Base-by-base conservation (phyloP, 2,888 invertebrate genomes). In the Lithophane semibrunnea region DNA sequence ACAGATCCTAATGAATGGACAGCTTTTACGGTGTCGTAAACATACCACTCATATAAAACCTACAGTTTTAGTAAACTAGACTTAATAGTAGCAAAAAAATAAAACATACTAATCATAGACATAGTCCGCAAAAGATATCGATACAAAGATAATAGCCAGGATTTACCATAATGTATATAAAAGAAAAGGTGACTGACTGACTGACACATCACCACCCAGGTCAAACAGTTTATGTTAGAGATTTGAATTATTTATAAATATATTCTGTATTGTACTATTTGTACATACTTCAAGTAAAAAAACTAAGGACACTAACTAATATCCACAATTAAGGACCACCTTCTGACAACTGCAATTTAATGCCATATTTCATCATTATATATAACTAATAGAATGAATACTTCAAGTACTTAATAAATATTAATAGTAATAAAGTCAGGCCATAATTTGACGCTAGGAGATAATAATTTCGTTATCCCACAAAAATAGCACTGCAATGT, bases 401-500 rank as follows among this genome's bases (percentile, higher is more conserved):
- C 18, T n/a, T 54, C 10, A 82, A 58, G 16, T 61, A 37, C 37
- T 37, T 37, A 64, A 73, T 61, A 65, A 77, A 64, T 42, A 73
- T 29, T 58, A 73, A 65, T 52, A 66, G 21, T 65, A 75, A 61
- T 73, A 70, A 78, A 52, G 63, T 80, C 73, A 73, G 79, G 61
- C 77, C 70, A 80, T 77, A 52, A 68, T 73, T 79, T 56, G 60
- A 84, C 63, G 72, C 60, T 83, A 71, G 58, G 37, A 70, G 79
- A 82, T 82, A 76, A 86, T 79, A 72, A 78, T 71, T 78, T 69
- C 76, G 67, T 91, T 91, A 92, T 91, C 84, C 80, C 86, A 90
- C 90, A 82, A 90, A 93, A 94, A 93, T 94, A 93, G 93, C 91
- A 84, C 85, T 83, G 84, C 85, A 90, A 56, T 90, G 88, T 88